These are phyloP conservation scores for Pelochelys cantorii DNA, from an alignment of 2,797 vertebrate species.

Conservation along the genomic window DNA sequence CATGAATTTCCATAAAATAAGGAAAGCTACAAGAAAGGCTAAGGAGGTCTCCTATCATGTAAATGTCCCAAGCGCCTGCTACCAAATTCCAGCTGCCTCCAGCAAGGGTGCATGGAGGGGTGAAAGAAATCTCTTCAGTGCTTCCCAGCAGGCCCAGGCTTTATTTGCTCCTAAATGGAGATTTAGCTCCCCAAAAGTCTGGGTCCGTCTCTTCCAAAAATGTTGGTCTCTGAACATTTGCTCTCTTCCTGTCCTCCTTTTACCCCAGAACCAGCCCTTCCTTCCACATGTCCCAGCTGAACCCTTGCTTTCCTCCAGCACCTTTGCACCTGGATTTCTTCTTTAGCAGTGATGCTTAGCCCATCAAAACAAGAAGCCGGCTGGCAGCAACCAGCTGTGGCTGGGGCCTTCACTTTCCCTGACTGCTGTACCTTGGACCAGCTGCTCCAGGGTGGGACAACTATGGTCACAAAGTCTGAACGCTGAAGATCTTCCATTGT, in stretches of 20 bases:
- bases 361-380: conserved; percentile 12
- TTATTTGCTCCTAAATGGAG: conserved; percentile 10
- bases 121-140: background rate
- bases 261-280: background rate
- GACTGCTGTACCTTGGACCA: background rate
- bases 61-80: background rate
- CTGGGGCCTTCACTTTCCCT: background rate
- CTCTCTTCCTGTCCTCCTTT: background rate
- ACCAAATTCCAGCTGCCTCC: background rate
- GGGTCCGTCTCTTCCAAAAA: background rate
- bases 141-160: background rate
- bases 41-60: background rate
- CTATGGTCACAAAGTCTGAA: background rate
- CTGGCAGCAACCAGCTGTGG: background rate
- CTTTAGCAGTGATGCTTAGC: background rate
- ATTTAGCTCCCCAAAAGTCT: background rate
- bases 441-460: background rate
- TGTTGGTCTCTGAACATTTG: background rate
- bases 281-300: background rate
- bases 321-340: background rate
- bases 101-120: background rate
- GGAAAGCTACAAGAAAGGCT: background rate
- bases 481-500: background rate
- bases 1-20: background rate
- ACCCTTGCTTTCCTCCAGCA: accelerated